These are phyloP conservation scores for Percopsis omiscomaycus DNA, from an alignment of 2,797 vertebrate species.

Conservation along the genomic window DNA sequence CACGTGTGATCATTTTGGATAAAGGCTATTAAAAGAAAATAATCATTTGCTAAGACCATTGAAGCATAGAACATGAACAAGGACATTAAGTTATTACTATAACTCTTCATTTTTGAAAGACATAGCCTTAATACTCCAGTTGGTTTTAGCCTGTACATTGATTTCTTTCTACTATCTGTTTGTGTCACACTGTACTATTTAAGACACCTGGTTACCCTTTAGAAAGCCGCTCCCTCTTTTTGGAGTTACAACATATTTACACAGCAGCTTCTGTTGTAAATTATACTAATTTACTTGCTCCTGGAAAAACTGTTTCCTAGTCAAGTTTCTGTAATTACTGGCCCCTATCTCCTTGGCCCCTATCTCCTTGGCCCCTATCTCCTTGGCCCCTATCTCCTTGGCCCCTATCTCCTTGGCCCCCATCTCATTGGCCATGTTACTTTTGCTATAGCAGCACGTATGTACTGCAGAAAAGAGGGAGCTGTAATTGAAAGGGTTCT, in stretches of 20 bases:
- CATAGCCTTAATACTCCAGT: no score
- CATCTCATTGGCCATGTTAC: not conserved
- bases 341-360: not conserved
- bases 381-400: not conserved
- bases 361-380: not conserved
- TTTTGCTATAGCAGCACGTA: not conserved
- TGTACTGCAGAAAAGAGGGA: slow-evolving; percentile 10
- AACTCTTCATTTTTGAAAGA: no score
- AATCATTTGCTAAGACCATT: no score
- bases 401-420: not conserved
- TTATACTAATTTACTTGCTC: not conserved
- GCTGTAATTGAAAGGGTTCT: slow-evolving; percentile 46
- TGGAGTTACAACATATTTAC: slow-evolving; percentile 2
- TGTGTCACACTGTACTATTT: slow-evolving; percentile 17
- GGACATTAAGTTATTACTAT: no score
- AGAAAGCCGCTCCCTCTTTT: slow-evolving; percentile 44
- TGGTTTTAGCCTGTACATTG: no score
- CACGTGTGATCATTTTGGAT: not conserved
- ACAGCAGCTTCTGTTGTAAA: not conserved
- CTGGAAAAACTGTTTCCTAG: not conserved
- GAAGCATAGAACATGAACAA: no score
- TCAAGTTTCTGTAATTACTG: not conserved
- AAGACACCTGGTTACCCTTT: slow-evolving; percentile 24
- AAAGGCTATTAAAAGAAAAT: not conserved
- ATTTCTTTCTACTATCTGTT: not conserved